These are phyloP conservation scores for Brachionus sp. DNA, from an alignment of 1,140 invertebrate species.

Conservation along the genomic window DNA sequence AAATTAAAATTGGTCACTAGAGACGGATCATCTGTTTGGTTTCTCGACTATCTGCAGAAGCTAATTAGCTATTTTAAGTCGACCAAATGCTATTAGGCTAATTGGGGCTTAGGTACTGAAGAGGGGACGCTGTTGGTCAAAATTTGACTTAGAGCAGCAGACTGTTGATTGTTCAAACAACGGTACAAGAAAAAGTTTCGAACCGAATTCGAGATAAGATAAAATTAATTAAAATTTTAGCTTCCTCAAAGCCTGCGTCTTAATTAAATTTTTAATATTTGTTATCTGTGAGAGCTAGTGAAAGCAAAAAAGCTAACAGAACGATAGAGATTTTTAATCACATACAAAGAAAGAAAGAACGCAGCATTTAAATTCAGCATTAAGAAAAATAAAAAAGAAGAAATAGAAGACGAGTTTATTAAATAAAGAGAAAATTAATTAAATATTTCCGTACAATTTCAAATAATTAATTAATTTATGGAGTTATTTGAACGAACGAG, in stretches of 20 bases:
- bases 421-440: conserved; percentile 43
- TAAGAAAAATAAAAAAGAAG: not conserved
- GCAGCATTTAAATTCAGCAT: conserved; percentile 1
- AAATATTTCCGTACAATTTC: conserved; percentile 45
- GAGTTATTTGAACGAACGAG: conserved; percentile 23
- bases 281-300: conserved; percentile 12
- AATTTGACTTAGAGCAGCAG: not conserved
- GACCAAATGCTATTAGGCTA: too few relatives aligned
- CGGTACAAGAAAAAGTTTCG: not conserved
- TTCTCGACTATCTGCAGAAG: too few relatives aligned
- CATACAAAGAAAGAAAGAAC: not conserved
- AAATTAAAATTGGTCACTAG: too few relatives aligned
- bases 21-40: too few relatives aligned
- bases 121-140: not conserved
- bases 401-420: conserved; percentile 26
- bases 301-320: conserved; percentile 17
- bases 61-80: too few relatives aligned
- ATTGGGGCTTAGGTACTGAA: not conserved
- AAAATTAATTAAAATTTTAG: conserved; percentile 39
- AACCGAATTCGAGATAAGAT: conserved; percentile 21
- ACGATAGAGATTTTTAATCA: not conserved
- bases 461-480: conserved; percentile 22
- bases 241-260: conserved; percentile 31
- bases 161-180: not conserved
- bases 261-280: conserved; percentile 45